These are phyloP conservation scores for Semnornis frantzii DNA, from an alignment of 2,113 vertebrate species.

Conservation along the genomic window DNA sequence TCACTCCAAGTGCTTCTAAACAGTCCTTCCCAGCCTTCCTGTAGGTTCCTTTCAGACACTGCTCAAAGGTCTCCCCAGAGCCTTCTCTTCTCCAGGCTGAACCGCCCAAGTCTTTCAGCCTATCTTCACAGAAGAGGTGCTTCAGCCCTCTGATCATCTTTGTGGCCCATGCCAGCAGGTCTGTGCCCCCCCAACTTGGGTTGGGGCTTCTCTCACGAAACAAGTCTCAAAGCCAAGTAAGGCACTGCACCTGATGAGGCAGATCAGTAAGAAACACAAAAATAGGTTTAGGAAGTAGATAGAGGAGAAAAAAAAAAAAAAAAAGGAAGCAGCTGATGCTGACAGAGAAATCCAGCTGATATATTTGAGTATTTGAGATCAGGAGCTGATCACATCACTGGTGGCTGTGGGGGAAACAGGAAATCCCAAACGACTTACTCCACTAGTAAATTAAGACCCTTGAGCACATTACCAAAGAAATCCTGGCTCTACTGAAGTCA, in stretches of 20 bases:
- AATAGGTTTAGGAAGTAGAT: background rate
- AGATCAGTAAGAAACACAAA: background rate
- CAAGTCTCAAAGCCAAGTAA: background rate
- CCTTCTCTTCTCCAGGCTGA: no score
- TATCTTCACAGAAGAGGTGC: no score
- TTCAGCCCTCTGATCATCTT: no score
- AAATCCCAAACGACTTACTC: background rate
- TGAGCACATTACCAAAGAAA: conserved; percentile 16
- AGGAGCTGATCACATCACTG: background rate
- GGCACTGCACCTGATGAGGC: background rate
- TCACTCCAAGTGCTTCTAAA: no score
- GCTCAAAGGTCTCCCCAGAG: no score
- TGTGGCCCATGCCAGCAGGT: no score
- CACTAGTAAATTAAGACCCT: conserved; percentile 14
- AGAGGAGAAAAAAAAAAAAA: background rate
- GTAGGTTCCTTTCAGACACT: no score
- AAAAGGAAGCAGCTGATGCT: background rate
- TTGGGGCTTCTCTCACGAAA: no score
- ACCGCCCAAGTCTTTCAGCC: no score
- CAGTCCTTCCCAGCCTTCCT: no score
- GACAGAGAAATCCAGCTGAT: background rate
- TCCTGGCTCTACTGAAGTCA: background rate
- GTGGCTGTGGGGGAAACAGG: background rate
- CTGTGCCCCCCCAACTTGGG: no score
- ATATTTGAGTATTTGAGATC: background rate